A percentile compares a stretch with the other conserved stretches of the same genome.
These are phyloP conservation scores for Centrocercus urophasianus DNA, from an alignment of 2,113 vertebrate genomes.

Conservation along the genomic window DNA sequence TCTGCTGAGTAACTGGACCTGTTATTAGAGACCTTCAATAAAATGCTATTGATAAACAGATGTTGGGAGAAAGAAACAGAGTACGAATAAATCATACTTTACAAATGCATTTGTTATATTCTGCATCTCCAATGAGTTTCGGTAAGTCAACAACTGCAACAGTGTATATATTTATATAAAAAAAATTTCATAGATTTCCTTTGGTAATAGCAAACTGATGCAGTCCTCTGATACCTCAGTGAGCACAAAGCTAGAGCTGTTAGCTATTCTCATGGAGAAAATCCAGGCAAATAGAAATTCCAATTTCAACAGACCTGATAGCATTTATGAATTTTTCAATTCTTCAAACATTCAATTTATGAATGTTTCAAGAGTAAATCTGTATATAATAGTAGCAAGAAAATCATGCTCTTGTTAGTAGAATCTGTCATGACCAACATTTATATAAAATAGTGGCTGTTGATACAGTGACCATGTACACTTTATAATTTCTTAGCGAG, in stretches of 20 bases:
- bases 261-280: neutral
- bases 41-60: neutral
- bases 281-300: neutral
- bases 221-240: rapidly evolving
- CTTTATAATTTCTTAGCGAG: slow-evolving; percentile 34
- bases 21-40: too few species aligned
- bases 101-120: neutral
- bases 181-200: rapidly evolving
- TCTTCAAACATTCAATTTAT: too few species aligned
- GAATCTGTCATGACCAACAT: neutral
- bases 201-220: neutral
- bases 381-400: neutral
- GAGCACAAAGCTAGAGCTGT: neutral
- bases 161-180: rapidly evolving
- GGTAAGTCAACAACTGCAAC: neutral
- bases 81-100: neutral
- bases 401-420: neutral
- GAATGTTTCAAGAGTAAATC: neutral
- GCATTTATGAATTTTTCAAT: neutral
- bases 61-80: neutral
- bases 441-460: slow-evolving; percentile 11
- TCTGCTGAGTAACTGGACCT: neutral
- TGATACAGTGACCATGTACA: neutral
- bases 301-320: neutral
- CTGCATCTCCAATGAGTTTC: neutral